Evolutionary conservation across 2,888 invertebrate genomes (phyloP).

Genomic region (Gandaritis pyraliata): DNA sequence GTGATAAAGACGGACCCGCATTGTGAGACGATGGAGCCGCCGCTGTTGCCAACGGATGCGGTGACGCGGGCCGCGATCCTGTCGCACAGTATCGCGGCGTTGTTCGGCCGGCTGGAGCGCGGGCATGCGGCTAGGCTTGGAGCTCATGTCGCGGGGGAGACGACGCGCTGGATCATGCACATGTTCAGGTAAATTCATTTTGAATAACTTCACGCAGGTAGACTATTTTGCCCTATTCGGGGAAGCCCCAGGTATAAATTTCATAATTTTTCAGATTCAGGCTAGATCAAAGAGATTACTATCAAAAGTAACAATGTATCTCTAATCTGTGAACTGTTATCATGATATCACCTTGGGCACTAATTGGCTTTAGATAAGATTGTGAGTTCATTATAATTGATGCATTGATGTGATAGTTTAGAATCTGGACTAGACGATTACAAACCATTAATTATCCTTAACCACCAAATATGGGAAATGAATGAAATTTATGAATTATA

Average conservation of each 20-base stretch:
- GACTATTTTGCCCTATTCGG: too few species aligned
- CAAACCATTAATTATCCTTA: too few species aligned
- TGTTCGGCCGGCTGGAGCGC: slow-evolving; percentile 92
- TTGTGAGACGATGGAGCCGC: slow-evolving; percentile 85
- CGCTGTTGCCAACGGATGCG: slow-evolving; percentile 86
- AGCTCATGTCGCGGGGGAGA: slow-evolving; percentile 92
- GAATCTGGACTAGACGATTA: too few species aligned
- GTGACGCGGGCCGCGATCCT: slow-evolving; percentile 87
- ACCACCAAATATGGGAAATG: too few species aligned
- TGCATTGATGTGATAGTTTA: too few species aligned
- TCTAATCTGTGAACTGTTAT: slow-evolving; percentile 23
- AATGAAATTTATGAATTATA: too few species aligned
- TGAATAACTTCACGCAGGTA: too few species aligned
- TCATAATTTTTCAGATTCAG: slow-evolving; percentile 1
- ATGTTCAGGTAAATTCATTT: slow-evolving; percentile 87
- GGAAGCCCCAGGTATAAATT: too few species aligned
- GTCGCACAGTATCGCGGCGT: slow-evolving; percentile 94
- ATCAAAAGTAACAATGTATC: slow-evolving; percentile 21
- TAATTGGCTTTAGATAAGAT: slow-evolving; percentile 63
- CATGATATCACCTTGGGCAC: slow-evolving; percentile 57
- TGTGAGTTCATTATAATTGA: slow-evolving; percentile 31
- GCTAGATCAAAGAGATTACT: slow-evolving; percentile 38
- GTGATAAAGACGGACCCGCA: slow-evolving; percentile 86
- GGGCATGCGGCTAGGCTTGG: slow-evolving; percentile 91
- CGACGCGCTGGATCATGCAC: slow-evolving; percentile 94